Evolutionary conservation across 1,140 invertebrate species (phyloP).

Genomic region (Drosophila quadrilineata): DNA sequence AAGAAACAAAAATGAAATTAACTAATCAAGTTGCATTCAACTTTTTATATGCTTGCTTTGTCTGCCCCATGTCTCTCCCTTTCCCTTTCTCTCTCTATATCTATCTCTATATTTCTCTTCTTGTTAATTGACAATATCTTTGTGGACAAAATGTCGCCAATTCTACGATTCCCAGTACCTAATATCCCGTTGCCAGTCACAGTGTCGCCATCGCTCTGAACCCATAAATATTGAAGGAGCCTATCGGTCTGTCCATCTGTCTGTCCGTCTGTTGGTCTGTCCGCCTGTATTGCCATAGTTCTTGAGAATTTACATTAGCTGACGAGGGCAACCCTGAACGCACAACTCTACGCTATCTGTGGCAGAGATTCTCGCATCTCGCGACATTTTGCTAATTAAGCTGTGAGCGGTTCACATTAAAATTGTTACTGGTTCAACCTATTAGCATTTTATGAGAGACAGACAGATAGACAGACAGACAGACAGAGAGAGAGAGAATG

Average conservation of each 20-base stretch:
- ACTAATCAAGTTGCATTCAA: slow-evolving; percentile 34
- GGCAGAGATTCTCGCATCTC: slow-evolving; percentile 26
- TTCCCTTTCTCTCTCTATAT: not conserved
- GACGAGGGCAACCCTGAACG: slow-evolving; percentile 9
- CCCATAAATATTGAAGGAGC: slow-evolving; percentile 20
- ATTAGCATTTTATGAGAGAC: slow-evolving; percentile 59
- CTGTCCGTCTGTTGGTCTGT: slow-evolving; percentile 1
- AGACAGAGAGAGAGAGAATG: not conserved
- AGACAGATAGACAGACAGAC: not conserved
- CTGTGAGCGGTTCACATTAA: slow-evolving; percentile 66
- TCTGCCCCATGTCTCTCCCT: not conserved
- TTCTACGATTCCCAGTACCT: too few species aligned
- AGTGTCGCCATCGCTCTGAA: slow-evolving; percentile 21
- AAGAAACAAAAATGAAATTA: slow-evolving; percentile 4
- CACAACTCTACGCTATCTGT: not conserved
- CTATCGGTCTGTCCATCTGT: not conserved
- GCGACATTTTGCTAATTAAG: slow-evolving; percentile 76
- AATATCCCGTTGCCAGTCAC: too few species aligned
- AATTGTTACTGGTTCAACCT: slow-evolving; percentile 33
- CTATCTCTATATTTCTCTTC: not conserved
- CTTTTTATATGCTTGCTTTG: not conserved
- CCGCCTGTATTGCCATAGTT: not conserved
- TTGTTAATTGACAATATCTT: too few species aligned
- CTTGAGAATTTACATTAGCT: not conserved
- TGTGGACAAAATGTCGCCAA: slow-evolving; percentile 11